Evolutionary conservation across 2,797 vertebrate genomes (phyloP).

Genomic region (Yasuhikotakia modesta): DNA sequence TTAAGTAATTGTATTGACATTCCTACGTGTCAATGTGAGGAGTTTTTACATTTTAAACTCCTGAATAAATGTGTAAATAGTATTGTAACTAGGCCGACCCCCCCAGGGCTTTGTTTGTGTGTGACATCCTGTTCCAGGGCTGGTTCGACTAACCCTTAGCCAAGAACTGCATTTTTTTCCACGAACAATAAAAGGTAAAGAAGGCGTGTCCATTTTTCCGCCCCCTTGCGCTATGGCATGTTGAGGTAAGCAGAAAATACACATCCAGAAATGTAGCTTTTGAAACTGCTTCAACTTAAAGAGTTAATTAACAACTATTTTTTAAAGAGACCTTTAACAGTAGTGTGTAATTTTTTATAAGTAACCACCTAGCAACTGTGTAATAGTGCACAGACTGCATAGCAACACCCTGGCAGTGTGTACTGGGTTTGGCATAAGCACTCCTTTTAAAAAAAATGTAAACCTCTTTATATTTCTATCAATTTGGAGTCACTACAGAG

Average conservation of each 20-base stretch:
- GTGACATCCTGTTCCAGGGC: constrained; percentile 50
- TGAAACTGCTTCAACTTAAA: not conserved
- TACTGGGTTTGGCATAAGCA: not conserved
- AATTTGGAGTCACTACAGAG: not conserved
- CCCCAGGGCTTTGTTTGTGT: constrained; percentile 13
- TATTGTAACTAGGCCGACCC: not conserved
- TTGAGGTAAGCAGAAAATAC: not conserved
- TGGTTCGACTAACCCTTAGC: constrained; percentile 49
- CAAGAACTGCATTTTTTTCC: constrained; percentile 49
- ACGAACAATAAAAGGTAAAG: not conserved
- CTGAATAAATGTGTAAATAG: constrained; percentile 2
- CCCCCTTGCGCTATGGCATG: not conserved
- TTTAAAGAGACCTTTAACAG: no score
- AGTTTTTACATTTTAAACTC: not conserved
- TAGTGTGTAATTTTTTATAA: no score
- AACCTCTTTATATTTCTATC: not conserved
- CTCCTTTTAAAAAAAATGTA: not conserved
- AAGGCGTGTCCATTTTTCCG: constrained; percentile 25
- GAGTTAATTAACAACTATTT: no score
- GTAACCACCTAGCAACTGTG: not conserved
- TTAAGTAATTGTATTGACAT: not conserved
- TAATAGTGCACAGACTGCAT: not conserved
- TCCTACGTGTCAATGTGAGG: not conserved
- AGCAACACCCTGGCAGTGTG: not conserved
- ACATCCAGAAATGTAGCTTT: not conserved